Evolutionary conservation across 2,113 vertebrate species (phyloP).

Genomic region (Ellobius talpinus): DNA sequence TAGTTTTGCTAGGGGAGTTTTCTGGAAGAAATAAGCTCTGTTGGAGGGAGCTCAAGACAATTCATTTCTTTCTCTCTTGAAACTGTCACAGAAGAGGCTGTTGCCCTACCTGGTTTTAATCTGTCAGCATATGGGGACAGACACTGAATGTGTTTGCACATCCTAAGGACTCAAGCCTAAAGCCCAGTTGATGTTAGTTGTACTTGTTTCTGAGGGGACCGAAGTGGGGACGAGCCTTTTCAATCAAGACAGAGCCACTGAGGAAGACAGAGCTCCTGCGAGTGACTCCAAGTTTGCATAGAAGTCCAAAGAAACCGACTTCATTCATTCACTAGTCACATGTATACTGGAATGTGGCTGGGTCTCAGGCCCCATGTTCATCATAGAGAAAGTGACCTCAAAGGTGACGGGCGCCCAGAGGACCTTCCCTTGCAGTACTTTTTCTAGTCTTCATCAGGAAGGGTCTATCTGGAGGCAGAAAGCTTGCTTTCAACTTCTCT

Average conservation of each 20-base stretch:
- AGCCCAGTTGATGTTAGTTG: not conserved
- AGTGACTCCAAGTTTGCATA: not conserved
- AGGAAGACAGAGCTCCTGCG: not conserved
- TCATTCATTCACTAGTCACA: not conserved
- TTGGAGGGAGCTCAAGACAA: not conserved
- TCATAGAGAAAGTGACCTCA: not conserved
- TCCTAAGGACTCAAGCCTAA: not conserved
- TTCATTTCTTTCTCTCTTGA: slow-evolving; percentile 31
- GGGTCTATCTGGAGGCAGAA: not conserved
- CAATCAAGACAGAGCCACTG: not conserved
- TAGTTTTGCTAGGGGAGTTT: not conserved
- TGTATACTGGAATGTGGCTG: not conserved
- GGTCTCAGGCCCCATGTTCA: not conserved
- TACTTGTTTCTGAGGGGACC: not conserved
- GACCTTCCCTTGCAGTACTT: not conserved
- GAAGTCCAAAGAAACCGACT: not conserved
- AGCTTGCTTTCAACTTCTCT: not conserved
- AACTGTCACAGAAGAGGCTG: not conserved
- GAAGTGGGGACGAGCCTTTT: not conserved
- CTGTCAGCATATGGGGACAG: not conserved
- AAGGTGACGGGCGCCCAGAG: not conserved
- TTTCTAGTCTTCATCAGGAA: not conserved
- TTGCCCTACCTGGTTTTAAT: not conserved
- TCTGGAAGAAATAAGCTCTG: not conserved
- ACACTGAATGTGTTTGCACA: not conserved